Evolutionary conservation across 2,113 vertebrate species (phyloP).

Genomic region (Paratilapia polleni): DNA sequence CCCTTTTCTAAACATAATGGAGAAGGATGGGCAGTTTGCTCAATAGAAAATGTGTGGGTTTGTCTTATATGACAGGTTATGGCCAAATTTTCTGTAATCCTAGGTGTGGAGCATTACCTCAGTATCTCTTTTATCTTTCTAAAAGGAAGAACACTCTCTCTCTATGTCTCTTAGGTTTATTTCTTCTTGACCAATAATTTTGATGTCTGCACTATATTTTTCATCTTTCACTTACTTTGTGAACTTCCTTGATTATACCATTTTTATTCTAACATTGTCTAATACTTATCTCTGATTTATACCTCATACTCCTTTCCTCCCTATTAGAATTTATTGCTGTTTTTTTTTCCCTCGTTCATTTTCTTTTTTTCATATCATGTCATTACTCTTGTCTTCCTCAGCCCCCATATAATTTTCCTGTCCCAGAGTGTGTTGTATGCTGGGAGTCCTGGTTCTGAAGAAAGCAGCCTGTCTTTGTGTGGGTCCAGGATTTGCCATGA

Average conservation of each 20-base stretch:
- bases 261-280: not conserved
- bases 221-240: not conserved
- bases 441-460: slow-evolving; percentile 18
- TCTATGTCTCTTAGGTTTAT: not conserved
- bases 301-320: not conserved
- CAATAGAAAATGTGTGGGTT: slow-evolving; percentile 12
- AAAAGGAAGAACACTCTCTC: slow-evolving; percentile 1
- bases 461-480: slow-evolving; percentile 81
- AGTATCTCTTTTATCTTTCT: slow-evolving; percentile 50
- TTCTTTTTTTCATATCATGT: slow-evolving; percentile 38
- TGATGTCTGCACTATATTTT: not conserved
- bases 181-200: not conserved
- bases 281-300: not conserved
- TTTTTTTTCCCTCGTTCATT: not conserved
- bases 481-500: slow-evolving; percentile 94
- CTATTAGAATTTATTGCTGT: not conserved
- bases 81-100: slow-evolving; percentile 66
- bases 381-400: slow-evolving; percentile 73
- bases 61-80: slow-evolving; percentile 37
- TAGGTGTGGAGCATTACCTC: slow-evolving; percentile 54
- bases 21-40: slow-evolving; percentile 27
- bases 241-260: not conserved
- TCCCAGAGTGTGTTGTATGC: slow-evolving; percentile 87
- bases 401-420: slow-evolving; percentile 95
- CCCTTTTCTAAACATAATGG: slow-evolving; percentile 17